phyloP scores from a whole-genome alignment of 2,797 vertebrate species.

The Enteromius afrohamiltoni region DNA sequence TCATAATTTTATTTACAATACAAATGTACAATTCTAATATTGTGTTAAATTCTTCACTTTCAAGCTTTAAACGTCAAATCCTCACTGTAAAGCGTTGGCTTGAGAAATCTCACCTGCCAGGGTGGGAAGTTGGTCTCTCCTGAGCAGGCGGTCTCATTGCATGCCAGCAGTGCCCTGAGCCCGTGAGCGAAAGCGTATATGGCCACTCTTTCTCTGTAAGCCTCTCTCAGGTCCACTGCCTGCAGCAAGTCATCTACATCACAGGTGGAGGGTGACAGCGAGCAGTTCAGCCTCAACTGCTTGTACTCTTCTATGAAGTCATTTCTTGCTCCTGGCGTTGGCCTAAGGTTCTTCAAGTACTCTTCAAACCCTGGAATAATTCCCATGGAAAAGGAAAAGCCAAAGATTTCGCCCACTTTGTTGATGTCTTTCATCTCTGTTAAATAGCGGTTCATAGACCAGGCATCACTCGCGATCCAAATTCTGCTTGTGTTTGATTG shows the following conservation, averaged over 20 bases:
- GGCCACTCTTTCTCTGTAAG: slow-evolving; percentile 59
- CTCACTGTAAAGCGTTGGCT: neutral
- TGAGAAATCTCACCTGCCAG: slow-evolving; percentile 53
- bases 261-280: slow-evolving; percentile 45
- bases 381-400: slow-evolving; percentile 61
- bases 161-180: slow-evolving; percentile 50
- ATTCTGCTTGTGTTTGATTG: slow-evolving; percentile 49
- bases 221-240: slow-evolving; percentile 40
- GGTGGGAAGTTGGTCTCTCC: slow-evolving; percentile 49
- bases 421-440: slow-evolving; percentile 60
- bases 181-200: slow-evolving; percentile 59
- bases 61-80: neutral
- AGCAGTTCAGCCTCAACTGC: slow-evolving; percentile 51
- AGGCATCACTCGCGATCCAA: slow-evolving; percentile 66
- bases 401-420: slow-evolving; percentile 62
- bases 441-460: slow-evolving; percentile 54
- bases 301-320: slow-evolving; percentile 64
- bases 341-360: slow-evolving; percentile 55
- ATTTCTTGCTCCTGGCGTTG: slow-evolving; percentile 60
- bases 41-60: neutral
- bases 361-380: slow-evolving; percentile 57
- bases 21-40: neutral
- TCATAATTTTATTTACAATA: neutral
- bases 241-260: slow-evolving; percentile 51
- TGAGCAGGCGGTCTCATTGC: slow-evolving; percentile 48